Evolutionary conservation across 2,888 invertebrate species (phyloP).

Genomic region (Hyppa rectilinea): DNA sequence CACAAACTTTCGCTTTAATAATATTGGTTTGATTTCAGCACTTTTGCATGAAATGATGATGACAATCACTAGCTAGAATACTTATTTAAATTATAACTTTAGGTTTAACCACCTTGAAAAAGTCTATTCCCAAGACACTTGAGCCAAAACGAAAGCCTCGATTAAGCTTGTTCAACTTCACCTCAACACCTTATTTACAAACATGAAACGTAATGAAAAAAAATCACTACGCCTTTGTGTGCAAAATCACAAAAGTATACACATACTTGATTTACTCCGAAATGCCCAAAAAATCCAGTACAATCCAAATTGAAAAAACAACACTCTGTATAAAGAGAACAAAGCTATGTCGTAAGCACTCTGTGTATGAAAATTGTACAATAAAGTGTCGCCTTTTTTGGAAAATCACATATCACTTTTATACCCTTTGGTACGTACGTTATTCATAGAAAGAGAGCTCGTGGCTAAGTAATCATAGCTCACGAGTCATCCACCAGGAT

Average conservation of each 20-base stretch:
- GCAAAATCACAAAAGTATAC: slow-evolving; percentile 24
- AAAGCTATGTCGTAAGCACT: slow-evolving; percentile 8
- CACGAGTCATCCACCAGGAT: too few species aligned
- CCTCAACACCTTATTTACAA: slow-evolving; percentile 26
- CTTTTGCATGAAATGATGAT: too few species aligned
- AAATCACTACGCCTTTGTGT: slow-evolving; percentile 12
- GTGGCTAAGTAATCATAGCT: too few species aligned
- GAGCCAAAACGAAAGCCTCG: background rate
- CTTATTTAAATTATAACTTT: background rate
- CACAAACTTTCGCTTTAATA: too few species aligned
- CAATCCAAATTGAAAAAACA: slow-evolving; percentile 27
- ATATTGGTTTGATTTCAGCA: too few species aligned
- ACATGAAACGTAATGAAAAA: slow-evolving; percentile 19
- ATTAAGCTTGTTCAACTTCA: background rate
- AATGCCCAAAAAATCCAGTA: background rate
- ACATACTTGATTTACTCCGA: slow-evolving; percentile 23
- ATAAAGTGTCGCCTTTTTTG: background rate
- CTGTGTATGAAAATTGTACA: background rate
- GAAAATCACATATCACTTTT: slow-evolving; percentile 1
- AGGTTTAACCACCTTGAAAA: background rate
- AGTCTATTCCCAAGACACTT: background rate
- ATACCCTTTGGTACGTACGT: background rate
- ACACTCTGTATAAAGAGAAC: background rate
- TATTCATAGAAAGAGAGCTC: too few species aligned
- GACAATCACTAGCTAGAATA: too few species aligned